Base-by-base conservation (phyloP, 2,113 vertebrate species). In the cattle (Bos taurus) region DNA sequence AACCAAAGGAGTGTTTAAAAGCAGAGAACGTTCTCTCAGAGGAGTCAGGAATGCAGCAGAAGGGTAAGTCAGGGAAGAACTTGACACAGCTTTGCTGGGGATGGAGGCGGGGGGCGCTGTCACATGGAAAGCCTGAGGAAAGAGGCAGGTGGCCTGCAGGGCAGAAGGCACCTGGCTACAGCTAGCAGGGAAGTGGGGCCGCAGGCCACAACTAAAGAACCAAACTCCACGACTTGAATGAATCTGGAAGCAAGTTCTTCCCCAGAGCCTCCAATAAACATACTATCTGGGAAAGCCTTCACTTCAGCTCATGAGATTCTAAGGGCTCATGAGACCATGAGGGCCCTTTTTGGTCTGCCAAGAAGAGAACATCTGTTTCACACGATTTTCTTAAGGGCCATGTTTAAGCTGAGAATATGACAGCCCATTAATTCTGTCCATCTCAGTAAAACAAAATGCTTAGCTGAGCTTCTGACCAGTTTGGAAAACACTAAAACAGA, bases 371-470 rank as follows among this genome's bases (percentile, higher is more conserved):
- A 21, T 15, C 19, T 36, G 26, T 81, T 95, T 83, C 71, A 30
- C 40, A 81, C 48, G 54, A 92, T 90, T 74, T 92, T 91, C 54
- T 80, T 87, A 78, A 43, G 33, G 54, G 33, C 40, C 59, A 81
- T 56, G 52, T 48, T 90, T 78, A 84, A 84, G 67, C 52, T 78
- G n/a, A 46, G 6, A 71, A 30, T 26, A 77, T 25, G 50, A 83
- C 21, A 91, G 23, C 16, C 14, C 15, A 57, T 26, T 74, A 91
- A 94, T 54, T 64, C 40, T 74, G 25, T 30, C 77, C 50, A 54
- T 8, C 40, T 17, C 25, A 64, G 26, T 30, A 88, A 92, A 87
- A 62, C 30, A 64, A 89, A 93, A 95, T 30, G 54, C 48, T 46
- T 30, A 59, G 13, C 16, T 52, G 33, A 90, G 59, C 16, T 83